Conservation (phyloP, 2,113 vertebrate genomes). For the Cynocephalus volans region DNA sequence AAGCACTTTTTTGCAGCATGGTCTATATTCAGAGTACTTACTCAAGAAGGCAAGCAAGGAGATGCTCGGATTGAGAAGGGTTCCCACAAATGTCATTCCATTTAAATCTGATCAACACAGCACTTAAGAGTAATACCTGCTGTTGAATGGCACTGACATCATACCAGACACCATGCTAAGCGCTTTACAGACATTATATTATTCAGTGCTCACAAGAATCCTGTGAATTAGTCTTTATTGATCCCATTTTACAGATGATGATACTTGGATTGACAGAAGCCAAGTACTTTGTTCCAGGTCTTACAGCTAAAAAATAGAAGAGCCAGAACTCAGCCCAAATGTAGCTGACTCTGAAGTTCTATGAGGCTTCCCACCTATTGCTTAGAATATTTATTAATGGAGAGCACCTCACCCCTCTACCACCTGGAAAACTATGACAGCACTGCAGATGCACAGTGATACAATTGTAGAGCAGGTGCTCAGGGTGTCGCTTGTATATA, state of each 20-base stretch:
- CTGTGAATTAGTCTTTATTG: background rate
- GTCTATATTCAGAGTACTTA: too few species aligned
- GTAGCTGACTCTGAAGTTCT: background rate
- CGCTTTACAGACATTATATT: background rate
- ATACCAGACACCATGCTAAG: background rate
- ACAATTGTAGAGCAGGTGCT: background rate
- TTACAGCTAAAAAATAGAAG: background rate
- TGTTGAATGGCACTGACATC: background rate
- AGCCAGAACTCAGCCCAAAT: background rate
- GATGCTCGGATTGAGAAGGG: background rate
- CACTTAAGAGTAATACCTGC: background rate
- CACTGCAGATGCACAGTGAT: background rate
- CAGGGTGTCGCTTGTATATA: background rate
- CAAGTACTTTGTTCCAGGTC: background rate
- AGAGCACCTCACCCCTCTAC: fast-evolving
- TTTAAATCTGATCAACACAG: background rate
- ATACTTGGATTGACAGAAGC: background rate
- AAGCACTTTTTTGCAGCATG: background rate
- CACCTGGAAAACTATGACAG: background rate
- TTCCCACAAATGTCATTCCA: background rate
- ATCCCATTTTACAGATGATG: background rate
- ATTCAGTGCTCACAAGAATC: background rate
- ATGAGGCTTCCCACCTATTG: background rate
- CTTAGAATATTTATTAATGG: background rate
- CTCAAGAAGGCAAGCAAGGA: background rate